phyloP scores from a whole-genome alignment of 1,140 invertebrate genomes.

The Heliconius congener region DNA sequence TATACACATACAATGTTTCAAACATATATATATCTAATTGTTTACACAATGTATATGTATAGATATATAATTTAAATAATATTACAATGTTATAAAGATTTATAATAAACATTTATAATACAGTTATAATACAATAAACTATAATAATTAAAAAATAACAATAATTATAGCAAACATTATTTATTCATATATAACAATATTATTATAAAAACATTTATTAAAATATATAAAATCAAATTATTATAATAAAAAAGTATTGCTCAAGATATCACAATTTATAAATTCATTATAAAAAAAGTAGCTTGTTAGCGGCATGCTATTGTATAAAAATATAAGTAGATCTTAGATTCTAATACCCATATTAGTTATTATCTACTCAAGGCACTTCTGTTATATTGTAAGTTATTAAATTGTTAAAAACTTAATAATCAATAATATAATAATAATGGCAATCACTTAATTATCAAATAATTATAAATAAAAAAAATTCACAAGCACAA shows the following conservation, averaged over 20 bases:
- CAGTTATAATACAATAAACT: neutral
- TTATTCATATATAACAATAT: neutral
- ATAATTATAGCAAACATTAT: neutral
- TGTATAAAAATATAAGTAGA: neutral
- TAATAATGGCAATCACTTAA: neutral
- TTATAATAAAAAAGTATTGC: neutral
- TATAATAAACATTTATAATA: no score
- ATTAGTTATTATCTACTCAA: conserved; percentile 2
- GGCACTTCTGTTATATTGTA: conserved; percentile 5
- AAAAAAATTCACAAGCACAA: no score
- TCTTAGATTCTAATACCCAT: conserved; percentile 20
- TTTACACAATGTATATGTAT: no score
- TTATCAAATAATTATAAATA: neutral
- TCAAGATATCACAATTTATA: conserved; percentile 3
- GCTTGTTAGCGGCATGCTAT: neutral
- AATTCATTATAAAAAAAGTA: conserved; percentile 8
- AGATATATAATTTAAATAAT: no score
- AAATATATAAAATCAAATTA: neutral
- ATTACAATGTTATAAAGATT: no score
- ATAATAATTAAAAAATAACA: neutral
- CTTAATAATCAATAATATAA: neutral
- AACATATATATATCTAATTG: no score
- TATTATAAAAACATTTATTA: conserved; percentile 5
- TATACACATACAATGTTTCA: no score
- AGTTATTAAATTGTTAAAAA: neutral